Base-by-base conservation (phyloP, 1,140 invertebrate genomes). In the Pogonus chalceus region DNA sequence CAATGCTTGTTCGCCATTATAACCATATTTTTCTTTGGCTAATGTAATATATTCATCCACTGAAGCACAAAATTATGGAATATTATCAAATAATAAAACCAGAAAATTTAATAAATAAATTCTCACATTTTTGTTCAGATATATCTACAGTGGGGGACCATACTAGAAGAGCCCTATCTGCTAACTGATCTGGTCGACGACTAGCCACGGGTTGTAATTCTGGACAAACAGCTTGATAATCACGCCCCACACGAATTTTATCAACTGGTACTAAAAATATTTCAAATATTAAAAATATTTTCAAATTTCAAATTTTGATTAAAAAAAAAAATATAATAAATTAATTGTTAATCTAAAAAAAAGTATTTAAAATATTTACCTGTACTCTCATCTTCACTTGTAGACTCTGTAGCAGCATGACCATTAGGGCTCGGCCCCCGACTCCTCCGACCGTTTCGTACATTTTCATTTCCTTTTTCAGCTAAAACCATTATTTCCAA, bases 21-120 rank as follows among this genome's bases (percentile, higher is more conserved):
- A 98, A 46, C 92, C 92, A 80, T 94, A 96, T 70, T 96, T 97
- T 67, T 97, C 92, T 75, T 96, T 96, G n/a, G 94, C 90, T 59
- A 94, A 80, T 62, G 83, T 81, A 57, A 96, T 90, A 66, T 96
- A 97, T 66, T 96, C 88, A 74, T 97, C 93, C 78, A 97, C 92
- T 92, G 62, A 23, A n/a, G n/a, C n/a, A 79, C 75, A 58, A 52
- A 31, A 31, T 31, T 7, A 31, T 31, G 14, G 14, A 31, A 31
- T 31, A 31, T 31, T 7, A 7, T 31, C n/a, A n/a, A n/a, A n/a
- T n/a, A 48, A 47, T 23, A 56, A 55, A 20, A 50, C 23, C 20
- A 14, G 35, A 18, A 22, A 16, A 23, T 2, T 21, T 53, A 22
- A 52, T 52, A 7, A 23, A 55, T 37, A 37, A 55, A 60, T 56